These are phyloP conservation scores for Sebastes reedi DNA, from an alignment of 2,797 vertebrate genomes.

Conservation along the genomic window DNA sequence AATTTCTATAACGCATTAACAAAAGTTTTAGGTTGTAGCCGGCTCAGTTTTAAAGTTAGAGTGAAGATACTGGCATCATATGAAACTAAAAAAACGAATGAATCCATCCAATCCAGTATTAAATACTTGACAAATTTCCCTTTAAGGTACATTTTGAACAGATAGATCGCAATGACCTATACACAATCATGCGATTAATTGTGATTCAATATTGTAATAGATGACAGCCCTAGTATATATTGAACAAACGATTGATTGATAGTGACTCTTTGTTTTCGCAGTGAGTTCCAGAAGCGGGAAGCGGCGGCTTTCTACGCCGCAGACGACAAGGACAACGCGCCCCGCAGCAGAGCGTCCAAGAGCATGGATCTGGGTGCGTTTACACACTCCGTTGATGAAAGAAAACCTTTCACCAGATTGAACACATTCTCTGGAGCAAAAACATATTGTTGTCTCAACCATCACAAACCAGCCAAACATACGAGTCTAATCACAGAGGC, in stretches of 20 bases:
- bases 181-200: too few species aligned
- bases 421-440: not conserved
- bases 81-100: too few species aligned
- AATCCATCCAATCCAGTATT: too few species aligned
- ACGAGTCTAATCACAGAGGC: not conserved
- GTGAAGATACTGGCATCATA: too few species aligned
- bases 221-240: too few species aligned
- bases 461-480: constrained; percentile 5
- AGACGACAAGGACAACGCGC: constrained; percentile 67
- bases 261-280: constrained; percentile 26
- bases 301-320: constrained; percentile 12
- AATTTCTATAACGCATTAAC: too few species aligned
- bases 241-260: not conserved
- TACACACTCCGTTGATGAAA: not conserved
- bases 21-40: too few species aligned
- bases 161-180: too few species aligned
- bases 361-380: constrained; percentile 95
- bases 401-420: not conserved
- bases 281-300: constrained; percentile 4
- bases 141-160: too few species aligned
- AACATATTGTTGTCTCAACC: constrained; percentile 8
- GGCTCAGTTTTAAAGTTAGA: too few species aligned
- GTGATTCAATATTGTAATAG: too few species aligned
- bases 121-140: too few species aligned
- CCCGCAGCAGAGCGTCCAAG: constrained; percentile 88